Conservation (phyloP, 2,888 invertebrate genomes). For the Tipula vernalis region DNA sequence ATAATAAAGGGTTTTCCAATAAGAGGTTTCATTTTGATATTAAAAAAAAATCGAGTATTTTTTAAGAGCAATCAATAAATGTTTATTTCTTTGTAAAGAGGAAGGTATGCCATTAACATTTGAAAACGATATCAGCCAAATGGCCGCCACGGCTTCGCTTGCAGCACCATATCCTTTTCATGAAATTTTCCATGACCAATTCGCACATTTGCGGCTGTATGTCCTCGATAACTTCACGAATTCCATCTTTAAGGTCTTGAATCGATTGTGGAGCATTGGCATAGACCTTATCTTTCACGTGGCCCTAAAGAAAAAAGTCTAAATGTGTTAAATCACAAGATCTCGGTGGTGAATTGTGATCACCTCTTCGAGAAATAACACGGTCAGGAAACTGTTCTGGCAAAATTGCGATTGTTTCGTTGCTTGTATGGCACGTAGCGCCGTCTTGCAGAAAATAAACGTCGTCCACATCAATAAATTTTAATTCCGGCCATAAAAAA, state of each 20-base stretch:
- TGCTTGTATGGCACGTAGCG: conserved; percentile 6
- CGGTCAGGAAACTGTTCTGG: background rate
- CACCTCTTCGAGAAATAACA: background rate
- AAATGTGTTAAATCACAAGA: background rate
- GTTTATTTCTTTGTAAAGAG: too few relatives aligned
- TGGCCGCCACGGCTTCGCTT: conserved; percentile 10
- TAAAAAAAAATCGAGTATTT: too few relatives aligned
- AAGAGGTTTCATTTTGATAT: too few relatives aligned
- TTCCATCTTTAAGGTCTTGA: background rate
- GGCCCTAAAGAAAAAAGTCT: background rate
- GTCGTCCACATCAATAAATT: background rate
- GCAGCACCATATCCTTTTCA: conserved; percentile 14
- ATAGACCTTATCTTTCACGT: background rate
- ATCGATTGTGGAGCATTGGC: background rate
- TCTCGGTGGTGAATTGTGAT: background rate
- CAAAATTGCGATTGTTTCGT: background rate
- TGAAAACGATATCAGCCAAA: too few relatives aligned
- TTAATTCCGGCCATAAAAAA: too few relatives aligned
- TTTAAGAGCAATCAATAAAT: too few relatives aligned
- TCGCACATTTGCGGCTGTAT: conserved; percentile 13
- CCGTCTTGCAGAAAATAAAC: conserved; percentile 7
- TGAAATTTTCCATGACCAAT: conserved; percentile 16
- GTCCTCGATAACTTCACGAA: background rate
- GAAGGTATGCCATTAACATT: too few relatives aligned
- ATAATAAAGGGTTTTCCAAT: too few relatives aligned